Evolutionary conservation across 2,797 vertebrate species (phyloP), one percentile per base, ranked within the genome.

Genomic region (Ibycter americanus): DNA sequence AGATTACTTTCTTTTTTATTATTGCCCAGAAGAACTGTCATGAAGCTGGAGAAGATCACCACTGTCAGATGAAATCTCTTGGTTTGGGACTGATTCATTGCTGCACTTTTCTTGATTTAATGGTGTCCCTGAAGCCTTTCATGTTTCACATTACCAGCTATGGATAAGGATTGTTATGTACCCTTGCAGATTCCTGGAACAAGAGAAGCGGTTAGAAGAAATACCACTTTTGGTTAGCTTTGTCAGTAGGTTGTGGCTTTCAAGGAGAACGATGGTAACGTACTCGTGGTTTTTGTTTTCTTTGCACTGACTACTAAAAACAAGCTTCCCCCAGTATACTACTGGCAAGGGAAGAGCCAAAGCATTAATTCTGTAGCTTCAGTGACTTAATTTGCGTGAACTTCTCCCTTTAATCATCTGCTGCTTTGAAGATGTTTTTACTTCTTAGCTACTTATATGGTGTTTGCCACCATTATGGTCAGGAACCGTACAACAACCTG

Each of bases 291-390:
- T 66, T 59, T 66, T 59, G 36, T 83, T 66, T 82, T 56, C 7
- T 62, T 85, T 95, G 91, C 86, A 94, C 72, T 90, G 77, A 95
- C 66, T 32, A 88, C 84, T 93, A 72, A 47, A 65, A 80, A 83
- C 73, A 12, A 79, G 89, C 32, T 70, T 74, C 5, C 44, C 19
- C 11, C 25, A 18, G 38, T 47, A 27, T 72, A 0, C 40, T 82
- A 36, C 83, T 86, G 93, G 38, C 2, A 6, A 87, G 47, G 87
- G 46, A 92, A 70, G 82, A 85, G 52, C 65, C 79, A 88, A 94
- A 92, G 67, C 20, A 49, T 83, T 92, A 65, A 67, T 78, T 78
- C 16, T 76, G 1, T 70, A 73, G 61, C 70, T 92, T 58, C 15
- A 54, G n/a, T 18, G 21, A 51, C 44, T 76, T 89, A 40, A 58